Base-by-base conservation (phyloP, 2,113 vertebrate species). In the Megaptera novaeangliae region DNA sequence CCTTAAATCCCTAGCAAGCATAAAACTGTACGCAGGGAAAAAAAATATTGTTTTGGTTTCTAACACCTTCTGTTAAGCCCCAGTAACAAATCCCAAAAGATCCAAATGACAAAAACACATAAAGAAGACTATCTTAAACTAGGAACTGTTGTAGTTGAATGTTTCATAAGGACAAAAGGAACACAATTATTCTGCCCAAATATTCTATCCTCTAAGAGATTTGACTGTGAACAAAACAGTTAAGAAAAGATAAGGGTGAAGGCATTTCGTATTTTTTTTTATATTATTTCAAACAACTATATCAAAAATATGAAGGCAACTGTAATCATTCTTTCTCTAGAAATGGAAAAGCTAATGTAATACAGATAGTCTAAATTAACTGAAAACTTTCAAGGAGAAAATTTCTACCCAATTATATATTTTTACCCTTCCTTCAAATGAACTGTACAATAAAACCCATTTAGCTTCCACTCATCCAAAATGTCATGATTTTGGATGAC, bases 371-470 rank as follows among this genome's bases (percentile, higher is more conserved):
- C 21, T 91, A 55, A 88, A 77, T 21, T 74, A 88, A 94, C 17
- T 57, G 39, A 92, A 94, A 92, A 88, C 3, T 93, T 92, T 15
- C 5, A 92, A 66, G 36, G 8, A 89, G 61, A 87, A 97, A 96
- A 95, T 21, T 61, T 72, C 59, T 6, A 68, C 25, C 8, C 52
- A 77, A 64, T 39, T 61, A 74, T 2, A 13, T 68, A 80, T 39
- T 78, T 75, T 93, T 88, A 71, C 21, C 21, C 9, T 83, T 49
- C n/a, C 31, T 15, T 10, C 11, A 57, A 77, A 81, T 49, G 92
- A 96, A 59, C 25, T 15, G 29, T 61, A 80, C 10, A 95, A 59
- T 68, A 44, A 85, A 83, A 75, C 20, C 31, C 88, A 96, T 39
- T 91, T 63, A 57, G 34, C 13, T 91, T 75, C 8, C 2, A 87